These are phyloP conservation scores for Pomatorhinus ruficollis DNA, from an alignment of 2,113 vertebrate genomes.

Conservation along the genomic window DNA sequence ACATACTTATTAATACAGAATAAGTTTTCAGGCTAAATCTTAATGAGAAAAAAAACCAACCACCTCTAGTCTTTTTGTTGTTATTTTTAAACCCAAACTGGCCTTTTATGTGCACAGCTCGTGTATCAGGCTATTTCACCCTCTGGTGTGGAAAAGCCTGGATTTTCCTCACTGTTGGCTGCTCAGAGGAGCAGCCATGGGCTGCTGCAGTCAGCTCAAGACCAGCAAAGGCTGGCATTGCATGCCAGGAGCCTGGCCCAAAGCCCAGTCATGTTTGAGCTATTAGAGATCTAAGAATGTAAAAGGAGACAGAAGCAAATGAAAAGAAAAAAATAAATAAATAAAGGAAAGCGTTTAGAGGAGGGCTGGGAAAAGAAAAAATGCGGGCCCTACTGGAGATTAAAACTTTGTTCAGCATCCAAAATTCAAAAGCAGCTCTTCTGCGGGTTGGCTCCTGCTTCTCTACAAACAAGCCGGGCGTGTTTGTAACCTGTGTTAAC, in stretches of 20 bases:
- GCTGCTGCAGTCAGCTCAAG: neutral
- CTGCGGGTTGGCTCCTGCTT: constrained; percentile 34
- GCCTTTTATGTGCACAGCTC: neutral
- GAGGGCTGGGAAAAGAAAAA: constrained; percentile 33
- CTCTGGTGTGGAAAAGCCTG: neutral
- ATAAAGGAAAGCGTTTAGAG: neutral
- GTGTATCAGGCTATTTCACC: neutral
- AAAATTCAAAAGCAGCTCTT: constrained; percentile 47
- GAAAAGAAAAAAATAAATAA: constrained; percentile 39
- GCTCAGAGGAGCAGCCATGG: neutral
- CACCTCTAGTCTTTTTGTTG: neutral
- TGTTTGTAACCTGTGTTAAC: constrained; percentile 15
- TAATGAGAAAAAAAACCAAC: neutral
- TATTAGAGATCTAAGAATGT: constrained; percentile 29
- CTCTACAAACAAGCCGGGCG: constrained; percentile 41
- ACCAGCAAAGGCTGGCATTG: neutral
- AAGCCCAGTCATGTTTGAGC: constrained; percentile 1
- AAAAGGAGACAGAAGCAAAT: constrained; percentile 40
- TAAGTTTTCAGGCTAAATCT: neutral
- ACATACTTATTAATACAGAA: neutral
- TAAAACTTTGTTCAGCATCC: constrained; percentile 31
- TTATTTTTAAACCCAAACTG: neutral
- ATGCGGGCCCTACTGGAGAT: neutral
- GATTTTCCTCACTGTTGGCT: neutral
- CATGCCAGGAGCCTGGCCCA: neutral